Base-by-base conservation (phyloP, 1,140 invertebrate genomes). In the Tetraneura akinire region DNA sequence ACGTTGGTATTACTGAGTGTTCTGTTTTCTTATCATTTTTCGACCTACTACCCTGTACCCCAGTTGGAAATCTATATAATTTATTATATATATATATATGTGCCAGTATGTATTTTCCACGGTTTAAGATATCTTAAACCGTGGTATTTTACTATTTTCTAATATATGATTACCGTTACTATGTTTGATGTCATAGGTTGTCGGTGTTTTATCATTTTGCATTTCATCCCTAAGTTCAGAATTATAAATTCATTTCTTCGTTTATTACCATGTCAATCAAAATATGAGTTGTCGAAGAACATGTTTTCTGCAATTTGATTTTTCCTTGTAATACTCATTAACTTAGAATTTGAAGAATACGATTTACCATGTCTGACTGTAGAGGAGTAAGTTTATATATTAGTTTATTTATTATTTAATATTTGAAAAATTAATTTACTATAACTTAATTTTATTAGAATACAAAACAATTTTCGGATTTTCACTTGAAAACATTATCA, bases 381-480 rank as follows among this genome's bases (percentile, higher is more conserved):
- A 74, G 57, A 9, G 71, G 71, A 74, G 71, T 74, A 23, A 74
- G 53, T 74, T 53, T 14, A 55, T 32, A 37, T 32, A 9, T 74
- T 8, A n/a, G n/a, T 42, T 55, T 37, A 32, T 42, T 55, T 37
- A 32, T 0, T 21, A 16, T 16, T 74, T 14, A 13, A 74, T 32
- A 73, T 55, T 32, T 74, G 21, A 16, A 42, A 16, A 57, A 8
- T 42, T 16, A 57, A 23, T 57, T 37, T 14, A 29, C 6, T 9
- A 32, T 57, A 57, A 37, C 8, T 74, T 37, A n/a, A n/a, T 9
- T 42, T 57, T 76, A 62, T 6, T 57, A 78, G 74, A 78, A 18
- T 60, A 47, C 16, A 13, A 78, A 78, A 60, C 74, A 78, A 29
- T 78, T 78, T 78, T 57, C 23, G 14, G 74, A 78, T 26, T 78